phyloP scores from a whole-genome alignment of 2,888 invertebrate species.

The Rhopalosiphum nymphaeae region DNA sequence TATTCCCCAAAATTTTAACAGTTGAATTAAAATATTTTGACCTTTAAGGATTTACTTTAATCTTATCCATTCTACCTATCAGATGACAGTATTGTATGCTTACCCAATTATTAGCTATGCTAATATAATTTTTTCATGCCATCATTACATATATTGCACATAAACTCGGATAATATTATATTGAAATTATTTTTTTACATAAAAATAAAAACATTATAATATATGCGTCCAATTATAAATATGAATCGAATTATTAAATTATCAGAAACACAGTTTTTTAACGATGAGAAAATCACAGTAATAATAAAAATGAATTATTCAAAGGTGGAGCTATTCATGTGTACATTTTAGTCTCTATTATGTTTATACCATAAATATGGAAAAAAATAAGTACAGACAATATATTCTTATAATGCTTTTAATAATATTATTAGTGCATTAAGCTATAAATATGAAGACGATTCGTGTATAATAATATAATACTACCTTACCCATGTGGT shows the following conservation, averaged over 20 bases:
- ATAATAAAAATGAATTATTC: background rate
- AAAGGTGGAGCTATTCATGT: background rate
- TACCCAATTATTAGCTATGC: background rate
- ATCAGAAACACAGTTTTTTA: background rate
- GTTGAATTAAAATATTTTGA: background rate
- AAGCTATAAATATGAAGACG: background rate
- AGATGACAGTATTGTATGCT: too few species aligned
- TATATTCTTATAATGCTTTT: background rate
- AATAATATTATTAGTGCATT: background rate
- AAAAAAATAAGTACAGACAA: background rate
- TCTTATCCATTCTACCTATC: background rate
- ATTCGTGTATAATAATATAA: background rate
- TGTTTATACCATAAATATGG: background rate
- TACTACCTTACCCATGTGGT: background rate
- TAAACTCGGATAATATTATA: background rate
- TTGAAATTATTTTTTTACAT: background rate
- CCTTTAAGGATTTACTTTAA: background rate
- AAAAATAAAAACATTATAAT: background rate
- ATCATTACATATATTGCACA: background rate
- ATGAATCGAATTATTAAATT: background rate
- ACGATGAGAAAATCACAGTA: background rate
- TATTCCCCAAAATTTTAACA: background rate
- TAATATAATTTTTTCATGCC: background rate
- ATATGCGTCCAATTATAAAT: background rate
- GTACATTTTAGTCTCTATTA: background rate